Evolutionary conservation across 2,113 vertebrate genomes (phyloP), one percentile per base, ranked within the genome.

Genomic region (Heterochromis multidens): DNA sequence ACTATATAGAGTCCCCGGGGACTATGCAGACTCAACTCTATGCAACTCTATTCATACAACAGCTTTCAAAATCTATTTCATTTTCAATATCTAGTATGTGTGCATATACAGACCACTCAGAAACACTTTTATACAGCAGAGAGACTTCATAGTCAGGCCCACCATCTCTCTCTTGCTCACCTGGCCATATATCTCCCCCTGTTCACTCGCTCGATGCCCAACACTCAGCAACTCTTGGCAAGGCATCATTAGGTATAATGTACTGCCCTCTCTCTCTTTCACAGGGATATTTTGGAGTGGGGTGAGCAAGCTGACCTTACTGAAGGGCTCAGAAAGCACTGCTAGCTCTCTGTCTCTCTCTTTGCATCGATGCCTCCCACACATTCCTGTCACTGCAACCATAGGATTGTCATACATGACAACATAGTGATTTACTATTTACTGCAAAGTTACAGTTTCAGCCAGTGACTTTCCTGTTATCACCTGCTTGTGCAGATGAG

Each of bases 221-320:
- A 70, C 85, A 86, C 93, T 95, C 93, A 94, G 95, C 94, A 92
- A 90, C 89, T 95, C 92, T 91, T 88, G 92, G 93, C 80, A 72
- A 93, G 81, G 93, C 91, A 84, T 93, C 93, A 95, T 95, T 95
- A 95, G 93, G 85, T 92, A 83, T 91, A 93, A 94, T 95, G 90
- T 92, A 83, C 79, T 52, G 31, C 83, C 63, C 70, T 19, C 65
- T 56, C 79, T 81, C 87, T 82, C 88, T 89, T 92, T 90, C 87
- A 76, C 81, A 79, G 87, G 84, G 90, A 90, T 89, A 92, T 92
- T 93, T 90, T 91, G 91, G 89, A 90, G 85, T 84, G 86, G 82
- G 86, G 89, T 67, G 81, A 88, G 82, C 40, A 58, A 79, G 85
- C 81, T 91, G 92, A 93, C 93, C 94, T 95, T 90, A 92, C 86